Evolutionary conservation across 2,888 invertebrate species (phyloP).

Genomic region (Chelonus formosanus): DNA sequence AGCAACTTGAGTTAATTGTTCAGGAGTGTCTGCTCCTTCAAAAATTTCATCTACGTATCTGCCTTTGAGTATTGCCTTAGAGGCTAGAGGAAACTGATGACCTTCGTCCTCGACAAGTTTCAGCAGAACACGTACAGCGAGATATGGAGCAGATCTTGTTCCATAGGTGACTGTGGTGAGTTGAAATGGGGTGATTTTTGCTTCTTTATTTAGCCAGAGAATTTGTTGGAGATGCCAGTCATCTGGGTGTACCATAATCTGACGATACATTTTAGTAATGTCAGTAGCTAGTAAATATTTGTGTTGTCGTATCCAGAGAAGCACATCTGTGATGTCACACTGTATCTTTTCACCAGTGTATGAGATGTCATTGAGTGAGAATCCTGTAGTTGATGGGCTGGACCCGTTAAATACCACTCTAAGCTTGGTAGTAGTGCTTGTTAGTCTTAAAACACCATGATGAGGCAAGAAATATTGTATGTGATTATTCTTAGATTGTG

Average conservation of each 20-base stretch:
- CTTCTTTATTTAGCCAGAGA: conserved; percentile 20
- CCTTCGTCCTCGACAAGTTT: conserved; percentile 13
- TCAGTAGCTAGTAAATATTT: conserved; percentile 27
- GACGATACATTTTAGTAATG: conserved; percentile 36
- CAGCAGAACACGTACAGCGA: conserved; percentile 11
- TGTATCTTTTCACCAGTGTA: conserved; percentile 28
- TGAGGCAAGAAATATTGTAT: conserved; percentile 8
- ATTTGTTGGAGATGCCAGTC: conserved; percentile 36
- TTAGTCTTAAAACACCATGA: conserved; percentile 17
- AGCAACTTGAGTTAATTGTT: neutral
- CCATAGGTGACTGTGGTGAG: conserved; percentile 35
- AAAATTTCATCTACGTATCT: conserved; percentile 24
- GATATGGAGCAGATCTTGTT: conserved; percentile 31
- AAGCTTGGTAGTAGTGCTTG: conserved; percentile 8
- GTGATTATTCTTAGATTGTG: neutral
- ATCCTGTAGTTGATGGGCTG: neutral
- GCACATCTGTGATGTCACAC: conserved; percentile 24
- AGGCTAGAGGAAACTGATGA: conserved; percentile 5
- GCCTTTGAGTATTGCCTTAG: neutral
- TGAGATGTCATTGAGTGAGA: conserved; percentile 23
- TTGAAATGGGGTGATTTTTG: conserved; percentile 2
- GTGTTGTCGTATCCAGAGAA: conserved; percentile 22
- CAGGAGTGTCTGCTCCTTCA: neutral
- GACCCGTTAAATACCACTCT: conserved; percentile 30
- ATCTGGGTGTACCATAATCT: conserved; percentile 32